Base-by-base conservation (phyloP, 1,140 invertebrate genomes). In the Heliconius melpomene region DNA sequence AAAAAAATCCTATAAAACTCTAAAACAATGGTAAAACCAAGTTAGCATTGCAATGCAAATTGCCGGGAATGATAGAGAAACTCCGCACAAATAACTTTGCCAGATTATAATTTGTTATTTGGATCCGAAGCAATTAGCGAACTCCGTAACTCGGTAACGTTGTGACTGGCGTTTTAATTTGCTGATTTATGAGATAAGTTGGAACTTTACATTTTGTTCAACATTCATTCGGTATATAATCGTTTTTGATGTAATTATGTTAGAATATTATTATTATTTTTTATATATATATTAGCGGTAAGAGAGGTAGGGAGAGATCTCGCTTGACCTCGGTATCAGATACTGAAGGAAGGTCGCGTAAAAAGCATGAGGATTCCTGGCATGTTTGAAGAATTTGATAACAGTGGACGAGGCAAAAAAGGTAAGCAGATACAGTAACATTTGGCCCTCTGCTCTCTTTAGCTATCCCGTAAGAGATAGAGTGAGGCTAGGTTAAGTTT, bases 71-170 rank as follows among this genome's bases (percentile, higher is more conserved):
- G 86, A 89, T 89, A 86, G 86, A 84, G 86, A 82, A 84, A 83
- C 86, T 86, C 87, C 84, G 82, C 78, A 82, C 86, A 88, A 88
- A 89, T 89, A 86, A 90, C 87, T 90, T 36, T 86, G 72, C 72
- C 82, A 84, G 84, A 89, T 88, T 90, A 88, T 91, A 92, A 92
- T 91, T 90, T 89, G 88, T 88, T 92, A 89, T 90, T 89, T 84
- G 84, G 83, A 85, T 88, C 84, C 80, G 78, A 85, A 83, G 75
- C 86, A 89, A 90, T 91, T 88, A 88, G 75, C 74, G 66, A 77
- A 77, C 79, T 82, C 60, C 6, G 32, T 85, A 85, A 85, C 82
- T 83, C 81, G 52, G 79, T 85, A 75, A 78, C 20, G 77, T 46
- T 81, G 76, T 81, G 77, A 81, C 80, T 81, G 77, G 80, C 80